Percentiles rank a stretch among this genome's conserved stretches.
Evolutionary conservation across 2,888 invertebrate genomes (phyloP).

Genomic region (Harpalus rufipes): DNA sequence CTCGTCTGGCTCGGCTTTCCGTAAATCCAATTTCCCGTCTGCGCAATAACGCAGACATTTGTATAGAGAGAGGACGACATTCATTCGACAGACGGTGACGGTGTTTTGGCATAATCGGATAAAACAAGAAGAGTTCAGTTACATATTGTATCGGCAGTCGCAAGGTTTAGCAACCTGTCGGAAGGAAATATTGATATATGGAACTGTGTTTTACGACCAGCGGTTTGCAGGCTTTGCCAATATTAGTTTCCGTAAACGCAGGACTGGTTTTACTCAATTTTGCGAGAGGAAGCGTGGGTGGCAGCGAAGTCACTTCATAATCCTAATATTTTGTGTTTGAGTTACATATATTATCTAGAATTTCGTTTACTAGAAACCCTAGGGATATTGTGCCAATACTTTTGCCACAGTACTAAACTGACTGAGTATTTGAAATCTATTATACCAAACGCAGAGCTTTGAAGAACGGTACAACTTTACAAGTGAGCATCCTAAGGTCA

Average conservation of each 20-base stretch:
- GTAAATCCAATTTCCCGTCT: conserved; percentile 66
- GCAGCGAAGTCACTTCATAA: too few relatives aligned
- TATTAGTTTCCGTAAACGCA: conserved; percentile 33
- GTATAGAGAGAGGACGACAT: conserved; percentile 44
- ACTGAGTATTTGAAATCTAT: too few relatives aligned
- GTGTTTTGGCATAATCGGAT: conserved; percentile 64
- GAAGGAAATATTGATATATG: conserved; percentile 53
- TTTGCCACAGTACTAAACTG: too few relatives aligned
- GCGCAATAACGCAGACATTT: conserved; percentile 47
- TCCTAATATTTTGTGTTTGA: too few relatives aligned
- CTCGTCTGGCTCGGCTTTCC: conserved; percentile 44
- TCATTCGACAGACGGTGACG: conserved; percentile 37
- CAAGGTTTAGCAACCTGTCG: conserved; percentile 63
- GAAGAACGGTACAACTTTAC: too few relatives aligned
- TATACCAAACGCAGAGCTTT: too few relatives aligned
- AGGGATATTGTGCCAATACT: too few relatives aligned
- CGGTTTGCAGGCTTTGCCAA: conserved; percentile 9
- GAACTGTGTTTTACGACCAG: conserved; percentile 5
- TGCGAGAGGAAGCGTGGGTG: too few relatives aligned
- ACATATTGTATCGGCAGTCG: conserved; percentile 65
- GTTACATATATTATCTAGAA: too few relatives aligned
- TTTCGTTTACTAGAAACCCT: too few relatives aligned
- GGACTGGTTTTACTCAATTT: too few relatives aligned
- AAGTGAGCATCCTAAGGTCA: too few relatives aligned
- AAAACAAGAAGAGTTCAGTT: conserved; percentile 64